Conservation (phyloP, 2,888 invertebrate species). For the Microdon myrmicae region DNA sequence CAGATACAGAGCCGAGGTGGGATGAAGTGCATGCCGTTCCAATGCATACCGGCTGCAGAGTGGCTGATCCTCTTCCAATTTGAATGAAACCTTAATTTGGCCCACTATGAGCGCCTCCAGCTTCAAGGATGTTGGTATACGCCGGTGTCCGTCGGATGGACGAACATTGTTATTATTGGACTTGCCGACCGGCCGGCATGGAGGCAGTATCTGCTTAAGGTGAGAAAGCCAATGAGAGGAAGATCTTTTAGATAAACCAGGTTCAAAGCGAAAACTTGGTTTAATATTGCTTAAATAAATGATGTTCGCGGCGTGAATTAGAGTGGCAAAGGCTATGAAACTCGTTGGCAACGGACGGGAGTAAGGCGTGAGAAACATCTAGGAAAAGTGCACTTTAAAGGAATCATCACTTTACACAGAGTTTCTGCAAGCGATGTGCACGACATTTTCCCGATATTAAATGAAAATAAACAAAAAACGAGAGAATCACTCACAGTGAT, state of each 20-base stretch:
- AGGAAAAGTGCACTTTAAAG: too few species aligned
- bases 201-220: conserved; percentile 37
- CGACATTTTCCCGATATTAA: too few species aligned
- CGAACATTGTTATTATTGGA: too few species aligned
- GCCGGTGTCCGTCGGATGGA: conserved; percentile 1
- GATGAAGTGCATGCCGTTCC: conserved; percentile 39
- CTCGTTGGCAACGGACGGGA: too few species aligned
- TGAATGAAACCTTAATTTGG: conserved; percentile 47
- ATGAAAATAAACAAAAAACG: too few species aligned
- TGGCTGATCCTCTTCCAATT: conserved; percentile 37
- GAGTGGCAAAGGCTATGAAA: too few species aligned
- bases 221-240: conserved; percentile 46
- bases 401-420: too few species aligned
- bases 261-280: conserved; percentile 40
- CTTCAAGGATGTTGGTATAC: conserved; percentile 8
- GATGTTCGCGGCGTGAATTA: conserved; percentile 32
- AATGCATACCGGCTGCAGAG: conserved; percentile 13
- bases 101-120: conserved; percentile 39
- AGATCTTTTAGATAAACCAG: conserved; percentile 38
- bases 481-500: too few species aligned
- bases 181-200: conserved; percentile 1
- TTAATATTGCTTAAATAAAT: conserved; percentile 19
- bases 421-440: too few species aligned
- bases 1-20: conserved; percentile 35
- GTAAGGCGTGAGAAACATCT: too few species aligned